Percentiles rank a stretch among this genome's conserved stretches.
Evolutionary conservation across 2,888 invertebrate genomes (phyloP).

Genomic region (Acanthosepion pharaonis): DNA sequence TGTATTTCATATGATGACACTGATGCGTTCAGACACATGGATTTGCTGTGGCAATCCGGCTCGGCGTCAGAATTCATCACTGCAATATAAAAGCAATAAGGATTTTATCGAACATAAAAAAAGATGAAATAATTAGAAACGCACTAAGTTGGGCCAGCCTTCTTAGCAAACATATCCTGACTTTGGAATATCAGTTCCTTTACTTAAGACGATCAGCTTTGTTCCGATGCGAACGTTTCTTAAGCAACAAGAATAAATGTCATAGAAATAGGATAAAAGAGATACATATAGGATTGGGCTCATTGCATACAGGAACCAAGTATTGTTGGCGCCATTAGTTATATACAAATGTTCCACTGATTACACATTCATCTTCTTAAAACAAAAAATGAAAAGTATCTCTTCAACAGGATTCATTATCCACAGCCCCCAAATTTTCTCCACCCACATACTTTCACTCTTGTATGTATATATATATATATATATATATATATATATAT

Average conservation of each 20-base stretch:
- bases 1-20: not conserved
- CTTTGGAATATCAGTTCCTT: too few relatives aligned
- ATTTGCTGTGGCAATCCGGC: not conserved
- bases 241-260: not conserved
- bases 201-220: not conserved
- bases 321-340: not conserved
- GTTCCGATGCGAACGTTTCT: not conserved
- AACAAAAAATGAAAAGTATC: not conserved
- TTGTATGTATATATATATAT: not conserved
- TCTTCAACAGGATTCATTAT: not conserved
- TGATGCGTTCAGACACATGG: not conserved
- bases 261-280: not conserved
- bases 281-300: not conserved
- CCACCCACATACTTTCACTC: too few relatives aligned
- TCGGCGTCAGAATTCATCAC: not conserved
- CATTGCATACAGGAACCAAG: not conserved
- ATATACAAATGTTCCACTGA: not conserved
- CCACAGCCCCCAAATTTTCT: too few relatives aligned
- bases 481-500: not conserved
- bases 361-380: not conserved
- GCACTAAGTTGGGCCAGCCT: too few relatives aligned
- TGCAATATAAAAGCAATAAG: not conserved
- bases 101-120: not conserved
- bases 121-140: not conserved
- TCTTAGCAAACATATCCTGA: too few relatives aligned